Percentiles rank a stretch among this genome's conserved stretches.
phyloP scores from a whole-genome alignment of 2,797 vertebrate species.

The Myripristis murdjan region DNA sequence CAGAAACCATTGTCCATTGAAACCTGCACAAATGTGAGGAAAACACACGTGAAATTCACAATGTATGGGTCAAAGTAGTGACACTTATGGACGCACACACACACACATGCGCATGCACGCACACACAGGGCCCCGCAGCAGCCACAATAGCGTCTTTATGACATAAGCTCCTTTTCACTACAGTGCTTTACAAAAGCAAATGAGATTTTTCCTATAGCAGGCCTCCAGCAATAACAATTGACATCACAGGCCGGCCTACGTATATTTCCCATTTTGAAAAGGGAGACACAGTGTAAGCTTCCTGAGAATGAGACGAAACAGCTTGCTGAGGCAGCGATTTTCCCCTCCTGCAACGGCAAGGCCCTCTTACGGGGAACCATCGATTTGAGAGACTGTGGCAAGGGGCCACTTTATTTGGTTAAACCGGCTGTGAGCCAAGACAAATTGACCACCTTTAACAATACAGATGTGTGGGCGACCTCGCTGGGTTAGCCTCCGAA shows the following conservation, averaged over 20 bases:
- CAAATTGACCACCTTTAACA: slow-evolving; percentile 47
- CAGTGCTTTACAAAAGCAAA: slow-evolving; percentile 73
- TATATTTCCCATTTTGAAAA: slow-evolving; percentile 75
- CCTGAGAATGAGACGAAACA: slow-evolving; percentile 64
- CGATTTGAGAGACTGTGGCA: slow-evolving; percentile 40
- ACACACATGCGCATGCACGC: neutral
- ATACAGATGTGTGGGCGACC: slow-evolving; percentile 2
- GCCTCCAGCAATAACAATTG: slow-evolving; percentile 81
- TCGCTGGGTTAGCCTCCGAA: slow-evolving; percentile 5
- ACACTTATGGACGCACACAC: slow-evolving; percentile 1
- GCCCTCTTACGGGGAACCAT: slow-evolving; percentile 35
- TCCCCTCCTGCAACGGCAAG: slow-evolving; percentile 21
- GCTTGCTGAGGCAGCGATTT: slow-evolving; percentile 74
- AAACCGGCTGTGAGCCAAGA: slow-evolving; percentile 33
- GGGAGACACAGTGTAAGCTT: slow-evolving; percentile 62
- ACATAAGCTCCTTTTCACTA: slow-evolving; percentile 77
- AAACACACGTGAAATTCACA: slow-evolving; percentile 61
- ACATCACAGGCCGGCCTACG: slow-evolving; percentile 73
- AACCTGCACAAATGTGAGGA: slow-evolving; percentile 49
- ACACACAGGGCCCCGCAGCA: slow-evolving; percentile 17
- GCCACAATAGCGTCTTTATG: slow-evolving; percentile 78
- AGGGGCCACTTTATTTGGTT: slow-evolving; percentile 58
- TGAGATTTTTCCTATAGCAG: slow-evolving; percentile 74
- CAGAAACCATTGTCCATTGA: slow-evolving; percentile 62
- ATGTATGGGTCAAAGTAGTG: slow-evolving; percentile 30